Percentiles rank a stretch among this genome's conserved stretches.
These are phyloP conservation scores for Spilosoma lubricipeda DNA, from an alignment of 2,888 invertebrate species.

Conservation along the genomic window DNA sequence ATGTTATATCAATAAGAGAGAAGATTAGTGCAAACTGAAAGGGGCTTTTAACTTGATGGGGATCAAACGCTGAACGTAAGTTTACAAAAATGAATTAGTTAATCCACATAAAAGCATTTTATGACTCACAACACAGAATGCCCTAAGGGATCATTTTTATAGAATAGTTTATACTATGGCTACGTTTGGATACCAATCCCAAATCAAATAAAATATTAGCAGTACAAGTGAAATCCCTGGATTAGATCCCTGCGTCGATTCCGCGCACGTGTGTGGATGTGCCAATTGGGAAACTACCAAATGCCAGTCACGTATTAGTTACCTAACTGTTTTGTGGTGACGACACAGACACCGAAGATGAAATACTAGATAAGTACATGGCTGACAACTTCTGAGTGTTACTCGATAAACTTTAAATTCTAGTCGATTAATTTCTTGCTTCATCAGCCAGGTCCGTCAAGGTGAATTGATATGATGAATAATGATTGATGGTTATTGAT, in stretches of 20 bases:
- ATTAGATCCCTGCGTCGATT: conserved; percentile 62
- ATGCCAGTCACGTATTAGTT: conserved; percentile 80
- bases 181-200: conserved; percentile 20
- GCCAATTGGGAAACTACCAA: conserved; percentile 71
- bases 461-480: no score
- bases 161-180: conserved; percentile 2
- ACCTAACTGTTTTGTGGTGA: conserved; percentile 74
- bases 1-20: not conserved
- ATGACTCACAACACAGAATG: not conserved
- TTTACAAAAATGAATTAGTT: not conserved
- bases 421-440: not conserved
- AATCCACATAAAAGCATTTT: not conserved
- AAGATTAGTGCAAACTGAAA: not conserved
- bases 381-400: not conserved
- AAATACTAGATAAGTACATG: conserved; percentile 55
- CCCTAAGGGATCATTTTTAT: not conserved
- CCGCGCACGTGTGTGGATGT: conserved; percentile 73
- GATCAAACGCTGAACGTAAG: not conserved
- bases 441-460: not conserved
- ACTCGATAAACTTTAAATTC: not conserved
- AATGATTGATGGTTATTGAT: no score
- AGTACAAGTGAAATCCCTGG: conserved; percentile 40
- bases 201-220: conserved; percentile 52
- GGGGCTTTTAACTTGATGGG: not conserved
- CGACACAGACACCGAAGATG: conserved; percentile 60